phyloP scores from a whole-genome alignment of 1,140 invertebrate genomes.

The Atopsyche davidsoni region DNA sequence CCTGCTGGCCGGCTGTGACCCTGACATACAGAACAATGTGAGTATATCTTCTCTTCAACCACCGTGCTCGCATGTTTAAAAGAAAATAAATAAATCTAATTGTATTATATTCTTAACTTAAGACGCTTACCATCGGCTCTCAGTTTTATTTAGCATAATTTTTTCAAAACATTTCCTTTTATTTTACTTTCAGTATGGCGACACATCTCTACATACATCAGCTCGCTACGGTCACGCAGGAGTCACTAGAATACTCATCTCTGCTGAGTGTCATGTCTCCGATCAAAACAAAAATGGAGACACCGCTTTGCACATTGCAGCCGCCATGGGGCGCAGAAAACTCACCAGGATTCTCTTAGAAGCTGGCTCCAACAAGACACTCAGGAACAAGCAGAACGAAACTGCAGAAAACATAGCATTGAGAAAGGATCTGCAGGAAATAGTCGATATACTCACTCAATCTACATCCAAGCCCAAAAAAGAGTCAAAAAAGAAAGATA shows the following conservation, averaged over 20 bases:
- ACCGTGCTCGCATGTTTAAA: not conserved
- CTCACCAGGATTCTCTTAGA: slow-evolving; percentile 86
- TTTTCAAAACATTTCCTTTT: slow-evolving; percentile 15
- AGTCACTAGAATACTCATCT: slow-evolving; percentile 88
- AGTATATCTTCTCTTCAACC: slow-evolving; percentile 35
- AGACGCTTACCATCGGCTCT: not conserved
- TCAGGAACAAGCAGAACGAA: slow-evolving; percentile 88
- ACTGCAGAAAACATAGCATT: slow-evolving; percentile 84
- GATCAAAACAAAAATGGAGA: slow-evolving; percentile 96
- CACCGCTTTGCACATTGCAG: slow-evolving; percentile 86
- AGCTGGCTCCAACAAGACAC: slow-evolving; percentile 69
- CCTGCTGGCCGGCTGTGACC: slow-evolving; percentile 77
- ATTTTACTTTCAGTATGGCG: slow-evolving; percentile 80
- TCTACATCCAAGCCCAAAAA: slow-evolving; percentile 48
- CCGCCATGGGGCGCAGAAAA: slow-evolving; percentile 89
- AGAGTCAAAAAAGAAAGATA: slow-evolving; percentile 42
- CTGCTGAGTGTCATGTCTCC: slow-evolving; percentile 77
- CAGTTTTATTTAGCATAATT: slow-evolving; percentile 7
- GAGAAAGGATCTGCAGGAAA: slow-evolving; percentile 78
- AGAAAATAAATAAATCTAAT: not conserved
- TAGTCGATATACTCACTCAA: slow-evolving; percentile 68
- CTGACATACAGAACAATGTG: slow-evolving; percentile 88
- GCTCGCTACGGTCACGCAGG: slow-evolving; percentile 93
- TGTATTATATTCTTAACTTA: not conserved
- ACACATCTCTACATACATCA: slow-evolving; percentile 90